These are phyloP conservation scores for Cheiracanthium punctorium DNA, from an alignment of 2,888 invertebrate genomes.

Conservation along the genomic window DNA sequence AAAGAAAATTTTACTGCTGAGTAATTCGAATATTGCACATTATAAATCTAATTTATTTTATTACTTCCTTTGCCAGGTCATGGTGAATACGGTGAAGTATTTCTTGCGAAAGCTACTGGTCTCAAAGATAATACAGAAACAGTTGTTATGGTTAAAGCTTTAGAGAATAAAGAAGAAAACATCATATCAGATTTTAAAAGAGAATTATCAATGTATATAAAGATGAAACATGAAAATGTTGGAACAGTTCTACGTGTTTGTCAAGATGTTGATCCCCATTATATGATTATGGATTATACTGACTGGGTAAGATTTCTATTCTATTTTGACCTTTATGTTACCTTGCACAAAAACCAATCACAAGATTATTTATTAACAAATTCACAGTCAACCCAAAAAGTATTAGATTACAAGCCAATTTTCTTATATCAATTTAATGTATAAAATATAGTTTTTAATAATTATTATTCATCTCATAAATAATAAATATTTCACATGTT, in stretches of 20 bases:
- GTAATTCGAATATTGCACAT: too few species aligned
- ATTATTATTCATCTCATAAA: too few species aligned
- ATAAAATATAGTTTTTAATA: too few species aligned
- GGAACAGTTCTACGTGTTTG: conserved; percentile 88
- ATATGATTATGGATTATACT: conserved; percentile 91
- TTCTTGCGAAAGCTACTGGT: conserved; percentile 82
- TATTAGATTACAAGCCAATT: too few species aligned
- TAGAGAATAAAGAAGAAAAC: conserved; percentile 81
- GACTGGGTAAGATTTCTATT: conserved; percentile 83
- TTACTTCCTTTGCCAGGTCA: conserved; percentile 78
- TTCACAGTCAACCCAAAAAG: too few species aligned
- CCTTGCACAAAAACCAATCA: too few species aligned
- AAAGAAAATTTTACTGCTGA: too few species aligned
- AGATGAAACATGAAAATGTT: conserved; percentile 87
- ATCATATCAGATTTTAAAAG: conserved; percentile 89
- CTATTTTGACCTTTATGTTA: neutral
- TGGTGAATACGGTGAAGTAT: conserved; percentile 94
- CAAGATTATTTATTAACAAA: too few species aligned
- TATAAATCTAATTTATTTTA: neutral
- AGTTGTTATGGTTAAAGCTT: conserved; percentile 84
- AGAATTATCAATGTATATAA: conserved; percentile 89
- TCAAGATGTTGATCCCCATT: conserved; percentile 85
- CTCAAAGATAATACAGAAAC: conserved; percentile 73
- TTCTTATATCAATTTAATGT: too few species aligned
- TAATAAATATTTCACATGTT: too few species aligned